Evolutionary conservation across 2,888 invertebrate genomes (phyloP).

Genomic region (Bellardia pandia): DNA sequence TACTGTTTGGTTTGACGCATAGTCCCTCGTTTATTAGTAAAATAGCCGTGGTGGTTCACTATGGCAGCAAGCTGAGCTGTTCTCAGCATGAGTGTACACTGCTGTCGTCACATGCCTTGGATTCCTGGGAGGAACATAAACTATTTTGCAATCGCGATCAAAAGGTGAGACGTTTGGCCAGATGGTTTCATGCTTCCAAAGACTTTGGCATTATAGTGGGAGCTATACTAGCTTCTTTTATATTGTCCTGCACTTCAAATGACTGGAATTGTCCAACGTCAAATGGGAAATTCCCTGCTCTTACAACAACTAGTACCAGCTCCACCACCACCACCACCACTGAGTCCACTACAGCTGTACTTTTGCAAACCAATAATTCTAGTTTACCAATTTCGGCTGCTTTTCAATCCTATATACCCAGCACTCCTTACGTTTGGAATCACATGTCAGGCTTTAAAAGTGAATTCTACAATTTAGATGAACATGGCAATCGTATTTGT

Average conservation of each 20-base stretch:
- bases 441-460: slow-evolving; percentile 79
- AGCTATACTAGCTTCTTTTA: slow-evolving; percentile 85
- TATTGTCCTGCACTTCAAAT: slow-evolving; percentile 83
- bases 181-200: slow-evolving; percentile 86
- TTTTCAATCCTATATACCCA: slow-evolving; percentile 63
- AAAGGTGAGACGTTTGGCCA: slow-evolving; percentile 85
- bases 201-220: slow-evolving; percentile 86
- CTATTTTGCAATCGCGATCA: slow-evolving; percentile 83
- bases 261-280: slow-evolving; percentile 80
- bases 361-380: slow-evolving; percentile 19
- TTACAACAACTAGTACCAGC: slow-evolving; percentile 10
- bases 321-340: slow-evolving; percentile 35
- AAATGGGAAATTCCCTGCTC: neutral
- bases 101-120: slow-evolving; percentile 74
- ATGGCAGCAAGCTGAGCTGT: slow-evolving; percentile 82
- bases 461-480: slow-evolving; percentile 85
- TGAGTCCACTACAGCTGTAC: slow-evolving; percentile 2
- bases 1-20: slow-evolving; percentile 86
- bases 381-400: slow-evolving; percentile 49
- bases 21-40: slow-evolving; percentile 84
- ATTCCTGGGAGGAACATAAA: slow-evolving; percentile 82
- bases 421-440: slow-evolving; percentile 75
- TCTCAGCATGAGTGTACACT: slow-evolving; percentile 81
- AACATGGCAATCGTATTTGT: slow-evolving; percentile 86
- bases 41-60: slow-evolving; percentile 82